These are phyloP conservation scores for Otus sunia DNA, from an alignment of 2,113 vertebrate species.

Conservation along the genomic window DNA sequence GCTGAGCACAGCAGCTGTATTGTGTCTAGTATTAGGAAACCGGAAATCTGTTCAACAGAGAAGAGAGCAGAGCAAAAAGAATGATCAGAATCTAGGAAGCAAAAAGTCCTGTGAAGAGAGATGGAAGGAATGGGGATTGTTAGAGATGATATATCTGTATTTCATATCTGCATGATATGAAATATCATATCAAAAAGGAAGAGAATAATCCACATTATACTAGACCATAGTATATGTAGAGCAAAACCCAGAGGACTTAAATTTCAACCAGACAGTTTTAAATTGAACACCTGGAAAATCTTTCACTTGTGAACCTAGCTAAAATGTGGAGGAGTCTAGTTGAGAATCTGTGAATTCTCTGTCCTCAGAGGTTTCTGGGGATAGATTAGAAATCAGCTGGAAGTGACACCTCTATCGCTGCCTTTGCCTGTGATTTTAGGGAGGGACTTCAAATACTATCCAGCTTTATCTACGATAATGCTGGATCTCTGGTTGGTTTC, in stretches of 20 bases:
- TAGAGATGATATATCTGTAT: background rate
- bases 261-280: background rate
- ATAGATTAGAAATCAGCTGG: background rate
- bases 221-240: background rate
- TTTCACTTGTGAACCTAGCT: background rate
- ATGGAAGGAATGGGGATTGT: background rate
- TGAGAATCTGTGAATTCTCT: background rate
- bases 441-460: background rate
- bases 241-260: background rate
- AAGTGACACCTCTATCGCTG: background rate
- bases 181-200: background rate
- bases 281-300: background rate
- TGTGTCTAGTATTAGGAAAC: background rate
- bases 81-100: background rate
- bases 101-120: background rate
- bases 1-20: background rate
- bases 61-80: background rate
- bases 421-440: background rate
- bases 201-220: background rate
- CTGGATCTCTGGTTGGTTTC: background rate
- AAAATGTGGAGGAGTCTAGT: background rate
- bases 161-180: background rate
- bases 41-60: background rate
- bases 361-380: background rate
- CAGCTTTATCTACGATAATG: background rate